Base-by-base conservation (phyloP, 2,888 invertebrate genomes). In the Elmis aenea region DNA sequence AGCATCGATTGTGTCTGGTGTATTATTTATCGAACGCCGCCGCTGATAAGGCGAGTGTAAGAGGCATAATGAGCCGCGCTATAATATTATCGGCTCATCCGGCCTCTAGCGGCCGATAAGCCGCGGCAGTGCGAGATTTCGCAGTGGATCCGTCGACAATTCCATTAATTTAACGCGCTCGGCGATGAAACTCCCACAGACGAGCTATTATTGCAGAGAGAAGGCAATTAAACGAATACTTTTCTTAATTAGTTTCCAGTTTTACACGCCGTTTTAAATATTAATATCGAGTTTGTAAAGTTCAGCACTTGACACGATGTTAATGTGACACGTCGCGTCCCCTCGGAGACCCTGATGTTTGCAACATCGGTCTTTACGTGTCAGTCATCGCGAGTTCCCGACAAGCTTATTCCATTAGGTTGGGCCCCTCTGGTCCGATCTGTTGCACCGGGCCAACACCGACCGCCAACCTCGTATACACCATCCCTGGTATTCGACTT, bases 161-260 rank as follows among this genome's bases (percentile, higher is more conserved):
- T 63, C 61, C 64, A 65, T 65, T 65, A 65, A 65, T 65, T 65
- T 63, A 58, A 62, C 60, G 58, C 59, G 58, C 50, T 55, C 58
- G 51, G 51, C 57, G 58, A 56, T 56, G 59, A 58, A 61, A 61
- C 56, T 58, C 55, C 55, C 54, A 50, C 59, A 55, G 54, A 57
- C 56, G 58, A 48, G 59, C 57, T 57, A 58, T 60, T 60, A 61
- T 57, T 57, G 55, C 57, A 53, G 49, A 50, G 55, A 54, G 54
- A 57, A 55, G 47, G 61, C 62, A 64, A 64, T 64, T 64, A 64
- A 61, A 63, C 53, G 62, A 59, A 64, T 64, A 62, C 64, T 62
- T 62, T 61, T 63, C 63, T 62, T 66, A 66, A 66, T 66, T 66
- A 64, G 61, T 64, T 66, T 62, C 50, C 55, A 58, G 60, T 60